phyloP scores from a whole-genome alignment of 1,140 invertebrate genomes.

The Rhagoletis zephyria region DNA sequence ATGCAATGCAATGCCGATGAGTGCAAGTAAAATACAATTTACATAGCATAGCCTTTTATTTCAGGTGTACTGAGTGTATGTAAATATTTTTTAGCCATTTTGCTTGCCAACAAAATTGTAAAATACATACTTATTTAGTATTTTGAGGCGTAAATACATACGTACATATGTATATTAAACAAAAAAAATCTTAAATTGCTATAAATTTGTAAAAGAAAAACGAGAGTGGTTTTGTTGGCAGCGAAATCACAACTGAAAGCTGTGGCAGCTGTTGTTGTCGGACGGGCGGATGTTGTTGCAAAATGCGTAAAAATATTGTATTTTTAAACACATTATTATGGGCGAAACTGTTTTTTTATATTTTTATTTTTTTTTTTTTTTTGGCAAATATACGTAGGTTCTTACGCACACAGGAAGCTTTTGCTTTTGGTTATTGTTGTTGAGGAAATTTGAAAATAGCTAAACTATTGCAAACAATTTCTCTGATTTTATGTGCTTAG shows the following conservation, averaged over 20 bases:
- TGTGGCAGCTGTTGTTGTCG: background rate
- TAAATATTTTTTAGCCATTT: background rate
- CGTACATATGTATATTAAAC: background rate
- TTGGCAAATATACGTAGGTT: too few species aligned
- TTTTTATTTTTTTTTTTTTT: too few species aligned
- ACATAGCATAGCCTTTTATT: background rate
- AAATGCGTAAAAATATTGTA: background rate
- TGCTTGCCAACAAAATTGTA: background rate
- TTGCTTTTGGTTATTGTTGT: too few species aligned
- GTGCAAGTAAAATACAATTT: background rate
- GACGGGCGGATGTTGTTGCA: background rate
- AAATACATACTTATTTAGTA: too few species aligned
- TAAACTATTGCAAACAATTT: too few species aligned
- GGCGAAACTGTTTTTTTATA: background rate
- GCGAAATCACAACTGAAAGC: background rate
- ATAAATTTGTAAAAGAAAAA: slow-evolving; percentile 50
- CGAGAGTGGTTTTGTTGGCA: slow-evolving; percentile 28
- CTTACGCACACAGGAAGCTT: too few species aligned
- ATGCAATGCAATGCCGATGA: slow-evolving; percentile 25
- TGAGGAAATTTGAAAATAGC: too few species aligned
- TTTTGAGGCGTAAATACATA: background rate
- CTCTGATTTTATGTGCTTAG: too few species aligned
- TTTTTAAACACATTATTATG: slow-evolving; percentile 33
- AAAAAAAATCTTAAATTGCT: slow-evolving; percentile 36
- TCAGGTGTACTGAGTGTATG: background rate